Percentiles rank a stretch among this genome's conserved stretches.
Conservation (phyloP, 1,140 invertebrate genomes). For the Macrobrachium nipponense region DNA sequence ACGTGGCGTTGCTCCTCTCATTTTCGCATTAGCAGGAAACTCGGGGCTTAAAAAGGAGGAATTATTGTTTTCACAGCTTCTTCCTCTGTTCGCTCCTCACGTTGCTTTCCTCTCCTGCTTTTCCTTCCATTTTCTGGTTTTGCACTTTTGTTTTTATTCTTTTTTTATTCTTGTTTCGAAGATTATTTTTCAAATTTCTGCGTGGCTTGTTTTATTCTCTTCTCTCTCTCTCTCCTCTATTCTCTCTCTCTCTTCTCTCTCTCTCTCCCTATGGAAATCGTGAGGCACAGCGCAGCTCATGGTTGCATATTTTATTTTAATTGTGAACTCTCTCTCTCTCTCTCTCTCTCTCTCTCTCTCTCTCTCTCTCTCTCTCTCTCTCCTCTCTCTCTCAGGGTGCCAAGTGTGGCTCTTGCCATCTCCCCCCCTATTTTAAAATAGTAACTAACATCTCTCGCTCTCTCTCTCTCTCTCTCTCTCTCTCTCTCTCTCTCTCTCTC, state of each 20-base stretch:
- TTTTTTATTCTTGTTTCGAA: not conserved
- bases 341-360: no score
- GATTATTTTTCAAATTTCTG: not conserved
- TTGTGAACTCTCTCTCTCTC: no score
- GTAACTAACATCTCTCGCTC: no score
- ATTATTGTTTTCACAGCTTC: not conserved
- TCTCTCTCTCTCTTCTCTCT: not conserved
- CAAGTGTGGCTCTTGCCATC: no score
- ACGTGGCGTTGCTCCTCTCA: no score
- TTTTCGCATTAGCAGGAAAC: no score
- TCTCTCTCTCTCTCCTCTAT: not conserved
- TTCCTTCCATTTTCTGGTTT: not conserved
- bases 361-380: no score
- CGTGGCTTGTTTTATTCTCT: not conserved
- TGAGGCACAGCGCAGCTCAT: not conserved
- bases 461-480: not conserved
- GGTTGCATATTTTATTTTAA: no score
- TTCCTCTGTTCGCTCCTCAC: not conserved
- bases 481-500: not conserved
- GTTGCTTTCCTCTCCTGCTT: not conserved
- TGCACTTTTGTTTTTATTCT: not conserved
- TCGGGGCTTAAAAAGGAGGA: no score
- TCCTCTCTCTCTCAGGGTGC: no score
- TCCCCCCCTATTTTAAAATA: no score
- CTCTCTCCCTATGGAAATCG: not conserved